Conservation (phyloP, 1,140 invertebrate species). For the Drosophila albomicans region DNA sequence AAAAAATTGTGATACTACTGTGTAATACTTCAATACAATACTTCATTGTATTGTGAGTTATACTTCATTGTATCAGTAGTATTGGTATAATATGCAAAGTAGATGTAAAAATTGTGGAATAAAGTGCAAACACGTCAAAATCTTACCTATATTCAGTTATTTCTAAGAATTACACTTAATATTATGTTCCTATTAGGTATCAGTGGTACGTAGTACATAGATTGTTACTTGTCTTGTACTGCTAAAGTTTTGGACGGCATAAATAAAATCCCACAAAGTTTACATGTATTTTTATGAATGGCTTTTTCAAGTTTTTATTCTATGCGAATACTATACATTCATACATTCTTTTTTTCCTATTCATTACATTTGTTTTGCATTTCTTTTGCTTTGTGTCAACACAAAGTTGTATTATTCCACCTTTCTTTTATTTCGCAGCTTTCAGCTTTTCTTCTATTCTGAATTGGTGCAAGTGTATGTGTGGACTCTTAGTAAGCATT, state of each 20-base stretch:
- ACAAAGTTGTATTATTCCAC: conserved; percentile 61
- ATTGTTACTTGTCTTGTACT: no score
- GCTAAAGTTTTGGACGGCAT: neutral
- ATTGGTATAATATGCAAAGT: no score
- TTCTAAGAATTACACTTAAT: no score
- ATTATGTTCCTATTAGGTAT: no score
- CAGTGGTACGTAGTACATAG: no score
- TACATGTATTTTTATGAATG: conserved; percentile 10
- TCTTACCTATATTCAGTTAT: no score
- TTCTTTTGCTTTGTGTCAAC: conserved; percentile 54
- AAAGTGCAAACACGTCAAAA: no score
- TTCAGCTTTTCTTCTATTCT: conserved; percentile 45
- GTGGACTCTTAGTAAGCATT: conserved; percentile 40
- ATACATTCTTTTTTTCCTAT: conserved; percentile 46
- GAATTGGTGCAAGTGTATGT: conserved; percentile 19
- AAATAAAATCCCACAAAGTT: neutral
- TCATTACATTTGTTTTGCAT: conserved; percentile 64
- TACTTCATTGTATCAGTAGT: no score
- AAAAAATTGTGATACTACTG: no score
- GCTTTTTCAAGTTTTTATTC: conserved; percentile 45
- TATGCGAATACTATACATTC: conserved; percentile 6
- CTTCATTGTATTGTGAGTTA: no score
- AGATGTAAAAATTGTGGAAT: no score
- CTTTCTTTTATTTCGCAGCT: conserved; percentile 51
- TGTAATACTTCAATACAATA: no score